Evolutionary conservation across 2,797 vertebrate species (phyloP).

Genomic region (Antrozous pallidus): DNA sequence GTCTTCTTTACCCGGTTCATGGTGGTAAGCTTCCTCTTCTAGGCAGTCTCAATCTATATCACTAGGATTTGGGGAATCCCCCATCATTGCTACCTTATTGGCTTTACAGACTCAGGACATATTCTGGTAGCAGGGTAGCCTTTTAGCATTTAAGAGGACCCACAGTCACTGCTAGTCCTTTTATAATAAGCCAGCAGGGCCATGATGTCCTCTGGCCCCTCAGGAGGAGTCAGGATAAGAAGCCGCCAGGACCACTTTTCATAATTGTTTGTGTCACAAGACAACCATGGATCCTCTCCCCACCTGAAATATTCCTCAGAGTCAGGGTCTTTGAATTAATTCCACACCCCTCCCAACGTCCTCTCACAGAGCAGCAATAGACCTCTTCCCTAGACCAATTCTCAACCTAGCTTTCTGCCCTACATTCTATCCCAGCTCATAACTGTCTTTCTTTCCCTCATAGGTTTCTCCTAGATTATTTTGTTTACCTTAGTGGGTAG

Average conservation of each 20-base stretch:
- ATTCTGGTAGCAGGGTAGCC: background rate
- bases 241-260: background rate
- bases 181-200: background rate
- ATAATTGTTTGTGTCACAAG: background rate
- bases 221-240: background rate
- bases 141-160: background rate
- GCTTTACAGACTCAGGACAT: background rate
- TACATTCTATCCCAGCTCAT: background rate
- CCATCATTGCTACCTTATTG: background rate
- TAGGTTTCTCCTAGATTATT: background rate
- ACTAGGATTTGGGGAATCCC: background rate
- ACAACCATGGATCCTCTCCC: background rate
- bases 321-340: background rate
- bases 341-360: too few species aligned
- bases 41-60: too few species aligned
- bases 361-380: background rate
- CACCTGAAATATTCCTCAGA: background rate
- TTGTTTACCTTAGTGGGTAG: background rate
- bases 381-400: background rate
- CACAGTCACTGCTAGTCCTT: background rate
- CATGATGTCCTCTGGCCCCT: background rate
- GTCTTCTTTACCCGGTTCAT: background rate
- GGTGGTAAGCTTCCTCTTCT: background rate
- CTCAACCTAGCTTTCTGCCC: background rate
- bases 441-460: background rate